A percentile compares a stretch with the other conserved stretches of the same genome.
phyloP scores from a whole-genome alignment of 1,140 invertebrate species.

The Brachionus manjavacas region DNA sequence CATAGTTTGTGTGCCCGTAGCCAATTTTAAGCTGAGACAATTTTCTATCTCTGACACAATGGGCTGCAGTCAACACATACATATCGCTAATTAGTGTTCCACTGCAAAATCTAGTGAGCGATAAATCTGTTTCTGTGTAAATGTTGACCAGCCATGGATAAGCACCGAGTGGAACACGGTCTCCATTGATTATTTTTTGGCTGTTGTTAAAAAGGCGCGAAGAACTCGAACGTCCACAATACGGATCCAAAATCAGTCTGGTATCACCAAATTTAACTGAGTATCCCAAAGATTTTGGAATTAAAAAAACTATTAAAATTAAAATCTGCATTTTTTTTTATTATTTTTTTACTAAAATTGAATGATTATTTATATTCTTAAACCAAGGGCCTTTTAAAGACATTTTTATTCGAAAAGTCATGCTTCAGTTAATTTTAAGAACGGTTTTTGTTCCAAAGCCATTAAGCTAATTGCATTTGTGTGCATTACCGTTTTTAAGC shows the following conservation, averaged over 20 bases:
- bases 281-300: not conserved
- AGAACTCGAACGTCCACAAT: not conserved
- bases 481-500: not conserved
- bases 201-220: not conserved
- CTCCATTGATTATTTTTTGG: slow-evolving; percentile 27
- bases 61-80: not conserved
- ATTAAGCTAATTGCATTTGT: not conserved
- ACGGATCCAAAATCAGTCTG: not conserved
- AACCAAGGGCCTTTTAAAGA: not conserved
- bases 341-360: not conserved
- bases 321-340: not conserved
- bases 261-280: not conserved
- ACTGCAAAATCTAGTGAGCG: not conserved
- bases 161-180: not conserved
- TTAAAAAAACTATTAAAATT: not conserved
- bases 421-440: not conserved
- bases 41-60: not conserved
- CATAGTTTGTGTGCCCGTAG: not conserved
- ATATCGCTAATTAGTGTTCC: not conserved
- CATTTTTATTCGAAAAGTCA: not conserved
- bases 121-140: not conserved
- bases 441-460: not conserved
- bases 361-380: not conserved
- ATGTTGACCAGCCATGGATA: slow-evolving; percentile 33
- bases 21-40: not conserved